Evolutionary conservation across 2,888 invertebrate genomes (phyloP), one percentile per base, ranked within the genome.

Genomic region (Ophioninae sp.): DNA sequence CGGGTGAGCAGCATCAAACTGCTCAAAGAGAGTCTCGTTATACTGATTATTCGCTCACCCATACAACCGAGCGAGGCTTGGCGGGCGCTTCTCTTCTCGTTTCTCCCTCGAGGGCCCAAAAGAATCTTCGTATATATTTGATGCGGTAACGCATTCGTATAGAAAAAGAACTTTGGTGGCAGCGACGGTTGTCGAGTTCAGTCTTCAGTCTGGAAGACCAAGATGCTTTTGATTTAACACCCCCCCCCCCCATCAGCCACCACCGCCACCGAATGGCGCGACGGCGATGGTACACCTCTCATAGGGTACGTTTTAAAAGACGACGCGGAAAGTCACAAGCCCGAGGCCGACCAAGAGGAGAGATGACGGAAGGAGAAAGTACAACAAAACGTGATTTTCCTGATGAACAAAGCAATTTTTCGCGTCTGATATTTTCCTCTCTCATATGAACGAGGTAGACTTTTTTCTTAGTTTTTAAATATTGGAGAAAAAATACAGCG

Each of bases 21-120:
- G 44, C 69, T 82, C 82, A 79, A 82, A 82, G 79, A 65, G 82
- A 79, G 71, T 76, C 75, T 75, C 75, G 61, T 75, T 67, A 61
- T 69, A 69, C 65, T 22, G 68, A 59, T 69, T 30, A 30, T 30
- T 39, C 65, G 51, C 39, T 79, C 82, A 44, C 39, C 44, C 72
- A 51, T 20, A 61, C 41, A 68, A 17, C 72, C 51, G 59, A 8
- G 22, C 51, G 17, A 13, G 0, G 0, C 51, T 5, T 10, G 3
- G 0, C 44, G 5, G 3, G 13, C 17, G 37, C 44, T 44, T 61
- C 44, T 59, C 61, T 67, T 41, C 44, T 17, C 23, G 73, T 61
- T 73, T 23, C 41, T 67, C 37, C 20, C 59, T 44, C 13, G 10
- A 17, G 3, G 51, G 51, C 51, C 59, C 59, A 10, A 72, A 30